These are phyloP conservation scores for Pseudoips prasinana DNA, from an alignment of 2,888 invertebrate species.

Conservation along the genomic window DNA sequence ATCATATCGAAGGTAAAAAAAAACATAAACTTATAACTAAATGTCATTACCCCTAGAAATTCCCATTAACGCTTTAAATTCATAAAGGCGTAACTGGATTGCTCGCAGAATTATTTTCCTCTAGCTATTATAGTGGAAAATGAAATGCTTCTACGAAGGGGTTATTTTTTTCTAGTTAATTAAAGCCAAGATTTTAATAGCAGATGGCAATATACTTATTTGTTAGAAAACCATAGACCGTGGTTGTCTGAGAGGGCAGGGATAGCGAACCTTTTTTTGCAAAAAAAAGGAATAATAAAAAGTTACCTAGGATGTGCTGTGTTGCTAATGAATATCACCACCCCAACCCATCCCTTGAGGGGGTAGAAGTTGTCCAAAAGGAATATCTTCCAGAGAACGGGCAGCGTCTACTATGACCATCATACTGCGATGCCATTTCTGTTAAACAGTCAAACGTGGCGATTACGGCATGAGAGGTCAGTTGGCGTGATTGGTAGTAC, in stretches of 20 bases:
- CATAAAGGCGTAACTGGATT: constrained; percentile 16
- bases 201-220: constrained; percentile 56
- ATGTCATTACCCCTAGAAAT: constrained; percentile 29
- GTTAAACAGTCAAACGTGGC: too few species aligned
- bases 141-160: constrained; percentile 17
- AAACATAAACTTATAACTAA: constrained; percentile 5
- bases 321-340: too few species aligned
- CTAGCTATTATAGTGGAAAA: constrained; percentile 15
- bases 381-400: too few species aligned
- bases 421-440: too few species aligned
- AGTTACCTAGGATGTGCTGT: too few species aligned
- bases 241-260: constrained; percentile 44
- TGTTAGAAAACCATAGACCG: constrained; percentile 59
- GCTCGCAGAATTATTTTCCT: constrained; percentile 4
- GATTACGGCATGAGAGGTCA: too few species aligned
- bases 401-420: too few species aligned
- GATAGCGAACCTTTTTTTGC: constrained; percentile 23
- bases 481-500: too few species aligned
- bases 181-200: constrained; percentile 56
- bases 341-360: too few species aligned
- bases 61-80: constrained; percentile 9
- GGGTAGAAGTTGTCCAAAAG: too few species aligned
- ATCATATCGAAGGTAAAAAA: too few species aligned
- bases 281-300: constrained; percentile 7
- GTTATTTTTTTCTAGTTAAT: constrained; percentile 46